Evolutionary conservation across 2,888 invertebrate species (phyloP), one percentile per base, ranked within the genome.

Genomic region (Sarcophaga rosellei): DNA sequence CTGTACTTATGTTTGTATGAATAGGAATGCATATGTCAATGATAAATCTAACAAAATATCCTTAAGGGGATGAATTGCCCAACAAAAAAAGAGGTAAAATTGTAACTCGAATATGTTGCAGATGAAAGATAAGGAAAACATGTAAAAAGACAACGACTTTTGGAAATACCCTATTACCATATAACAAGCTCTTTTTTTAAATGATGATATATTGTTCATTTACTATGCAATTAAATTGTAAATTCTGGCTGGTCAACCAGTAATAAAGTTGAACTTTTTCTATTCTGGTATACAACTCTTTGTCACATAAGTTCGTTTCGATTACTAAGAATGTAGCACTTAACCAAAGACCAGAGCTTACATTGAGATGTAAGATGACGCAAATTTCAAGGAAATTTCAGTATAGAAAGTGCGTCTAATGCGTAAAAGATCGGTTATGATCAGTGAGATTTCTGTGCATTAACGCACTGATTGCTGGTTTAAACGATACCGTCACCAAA

Each of bases 11-110:
- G 63, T 23, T 35, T 59, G 20, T 53, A 11, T 23, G n/a, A 62
- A 74, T 74, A 66, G 23, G 59, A 66, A 69, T 79, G 70, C 81
- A 82, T 75, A 81, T 85, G 78, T 68, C 81, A 85, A 75, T 85
- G 78, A 74, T 72, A 76, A 73, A 76, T 82, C 74, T 61, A 20
- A 57, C 35, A 74, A 78, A 75, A 82, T 72, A 17, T 23, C 70
- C 68, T 44, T 45, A 47, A 20, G 72, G 77, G 81, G 11, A 21
- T 76, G 44, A 69, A 68, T 81, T 75, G 74, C 15, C 44, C 12
- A 70, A n/a, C n/a, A 45, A 23, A 66, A 21, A 66, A 62, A 1
- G 6, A 35, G 53, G 21, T 61, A 44, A 72, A 78, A 21, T 53
- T 69, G 15, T 62, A 53, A 78, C 23, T 69, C n/a, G 69, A 12